A percentile compares a stretch with the other conserved stretches of the same genome.
These are phyloP conservation scores for Macroglossus sobrinus DNA, from an alignment of 2,113 vertebrate species.

Conservation along the genomic window DNA sequence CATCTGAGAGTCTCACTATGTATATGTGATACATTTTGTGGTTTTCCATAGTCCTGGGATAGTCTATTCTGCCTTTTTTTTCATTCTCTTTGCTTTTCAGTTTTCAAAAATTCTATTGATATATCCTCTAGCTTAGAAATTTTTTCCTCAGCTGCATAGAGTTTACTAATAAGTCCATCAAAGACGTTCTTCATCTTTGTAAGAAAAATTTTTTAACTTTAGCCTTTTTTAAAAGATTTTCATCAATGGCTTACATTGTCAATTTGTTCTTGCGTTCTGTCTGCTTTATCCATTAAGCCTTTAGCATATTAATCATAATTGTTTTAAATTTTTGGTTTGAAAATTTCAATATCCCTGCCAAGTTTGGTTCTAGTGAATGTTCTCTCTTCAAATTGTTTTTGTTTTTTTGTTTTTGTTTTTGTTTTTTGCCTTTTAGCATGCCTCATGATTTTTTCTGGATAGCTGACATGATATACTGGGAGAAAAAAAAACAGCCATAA, in stretches of 20 bases:
- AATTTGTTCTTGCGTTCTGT: background rate
- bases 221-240: background rate
- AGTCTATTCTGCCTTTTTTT: background rate
- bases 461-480: background rate
- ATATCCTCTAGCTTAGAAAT: background rate
- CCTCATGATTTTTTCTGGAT: background rate
- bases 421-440: background rate
- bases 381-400: background rate
- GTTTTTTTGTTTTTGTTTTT: too few relatives aligned
- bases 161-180: background rate
- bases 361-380: background rate
- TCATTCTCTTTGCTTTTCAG: background rate
- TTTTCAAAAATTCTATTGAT: background rate
- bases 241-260: background rate
- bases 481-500: background rate
- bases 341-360: background rate
- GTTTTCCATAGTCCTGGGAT: background rate
- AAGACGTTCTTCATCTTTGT: too few relatives aligned
- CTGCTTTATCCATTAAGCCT: background rate
- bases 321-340: background rate
- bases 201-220: background rate
- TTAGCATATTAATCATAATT: background rate
- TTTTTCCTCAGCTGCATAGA: background rate
- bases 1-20: background rate
- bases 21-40: background rate